Conservation (phyloP, 2,797 vertebrate genomes). For the Gobionotothen gibberifrons region DNA sequence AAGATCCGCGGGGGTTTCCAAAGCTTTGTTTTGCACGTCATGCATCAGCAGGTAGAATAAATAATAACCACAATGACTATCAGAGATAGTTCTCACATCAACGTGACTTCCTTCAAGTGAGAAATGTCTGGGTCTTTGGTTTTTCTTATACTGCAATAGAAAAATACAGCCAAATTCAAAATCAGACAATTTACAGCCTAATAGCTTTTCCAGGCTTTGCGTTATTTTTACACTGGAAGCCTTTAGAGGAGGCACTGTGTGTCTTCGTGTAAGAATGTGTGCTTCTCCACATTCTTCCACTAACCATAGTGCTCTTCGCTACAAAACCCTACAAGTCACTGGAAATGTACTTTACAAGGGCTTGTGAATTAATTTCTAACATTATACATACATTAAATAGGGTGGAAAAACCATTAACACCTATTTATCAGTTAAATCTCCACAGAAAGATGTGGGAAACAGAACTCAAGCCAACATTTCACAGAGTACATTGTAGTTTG, state of each 20-base stretch:
- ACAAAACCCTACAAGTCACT: slow-evolving; percentile 24
- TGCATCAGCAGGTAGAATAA: slow-evolving; percentile 45
- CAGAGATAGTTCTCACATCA: slow-evolving; percentile 37
- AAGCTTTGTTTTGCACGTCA: slow-evolving; percentile 41
- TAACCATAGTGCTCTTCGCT: slow-evolving; percentile 11
- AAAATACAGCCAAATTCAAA: slow-evolving; percentile 68
- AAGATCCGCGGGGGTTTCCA: slow-evolving; percentile 43
- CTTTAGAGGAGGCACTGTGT: slow-evolving; percentile 38
- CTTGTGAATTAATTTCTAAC: slow-evolving; percentile 16
- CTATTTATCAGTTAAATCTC: slow-evolving; percentile 31
- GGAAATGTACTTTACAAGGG: slow-evolving; percentile 30
- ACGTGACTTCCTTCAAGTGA: slow-evolving; percentile 45
- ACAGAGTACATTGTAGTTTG: slow-evolving; percentile 10
- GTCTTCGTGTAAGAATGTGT: slow-evolving; percentile 45
- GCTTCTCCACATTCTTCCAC: slow-evolving; percentile 28
- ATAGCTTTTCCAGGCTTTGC: slow-evolving; percentile 77
- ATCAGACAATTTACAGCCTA: slow-evolving; percentile 74
- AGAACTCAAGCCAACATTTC: slow-evolving; percentile 15
- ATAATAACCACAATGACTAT: slow-evolving; percentile 47
- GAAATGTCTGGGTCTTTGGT: slow-evolving; percentile 52
- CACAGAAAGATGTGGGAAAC: slow-evolving; percentile 37
- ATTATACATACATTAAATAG: slow-evolving; percentile 25
- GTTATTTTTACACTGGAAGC: slow-evolving; percentile 75
- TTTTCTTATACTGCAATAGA: slow-evolving; percentile 64
- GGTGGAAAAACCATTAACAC: slow-evolving; percentile 38